A percentile compares a stretch with the other conserved stretches of the same genome.
These are phyloP conservation scores for Balanococcus diminutus DNA, from an alignment of 2,888 invertebrate species.

Conservation along the genomic window DNA sequence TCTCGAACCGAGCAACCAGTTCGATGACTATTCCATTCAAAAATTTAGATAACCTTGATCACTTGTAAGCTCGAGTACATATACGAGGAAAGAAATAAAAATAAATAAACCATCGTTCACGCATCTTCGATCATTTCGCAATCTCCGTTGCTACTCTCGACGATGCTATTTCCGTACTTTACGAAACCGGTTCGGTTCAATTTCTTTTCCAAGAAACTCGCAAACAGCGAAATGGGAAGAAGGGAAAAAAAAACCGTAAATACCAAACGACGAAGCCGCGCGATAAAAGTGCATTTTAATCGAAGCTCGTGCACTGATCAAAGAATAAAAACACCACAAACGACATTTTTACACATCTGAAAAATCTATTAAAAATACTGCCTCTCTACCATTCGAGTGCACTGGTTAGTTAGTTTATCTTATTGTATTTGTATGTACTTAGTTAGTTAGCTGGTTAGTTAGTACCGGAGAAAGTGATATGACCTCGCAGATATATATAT, in stretches of 20 bases:
- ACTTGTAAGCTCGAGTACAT: too few relatives aligned
- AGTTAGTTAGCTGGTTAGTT: neutral
- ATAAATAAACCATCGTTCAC: neutral
- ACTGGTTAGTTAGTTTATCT: neutral
- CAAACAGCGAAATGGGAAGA: too few relatives aligned
- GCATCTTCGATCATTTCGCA: neutral
- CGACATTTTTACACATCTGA: neutral
- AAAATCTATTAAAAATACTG: neutral
- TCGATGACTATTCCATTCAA: too few relatives aligned
- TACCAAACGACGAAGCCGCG: neutral
- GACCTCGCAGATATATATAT: slow-evolving; percentile 10
- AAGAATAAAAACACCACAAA: neutral
- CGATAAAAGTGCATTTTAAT: neutral
- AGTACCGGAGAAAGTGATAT: slow-evolving; percentile 13
- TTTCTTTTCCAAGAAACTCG: neutral
- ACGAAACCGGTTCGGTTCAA: neutral
- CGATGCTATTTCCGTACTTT: neutral
- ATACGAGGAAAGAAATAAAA: too few relatives aligned
- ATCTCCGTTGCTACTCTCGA: neutral
- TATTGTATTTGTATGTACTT: neutral
- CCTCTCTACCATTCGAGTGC: neutral
- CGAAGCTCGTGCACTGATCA: neutral
- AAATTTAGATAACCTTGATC: too few relatives aligned
- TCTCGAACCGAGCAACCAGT: too few relatives aligned
- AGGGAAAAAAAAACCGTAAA: neutral